A percentile compares a stretch with the other conserved stretches of the same genome.
phyloP scores from a whole-genome alignment of 1,140 invertebrate species.

The Neotoxoptera formosana region DNA sequence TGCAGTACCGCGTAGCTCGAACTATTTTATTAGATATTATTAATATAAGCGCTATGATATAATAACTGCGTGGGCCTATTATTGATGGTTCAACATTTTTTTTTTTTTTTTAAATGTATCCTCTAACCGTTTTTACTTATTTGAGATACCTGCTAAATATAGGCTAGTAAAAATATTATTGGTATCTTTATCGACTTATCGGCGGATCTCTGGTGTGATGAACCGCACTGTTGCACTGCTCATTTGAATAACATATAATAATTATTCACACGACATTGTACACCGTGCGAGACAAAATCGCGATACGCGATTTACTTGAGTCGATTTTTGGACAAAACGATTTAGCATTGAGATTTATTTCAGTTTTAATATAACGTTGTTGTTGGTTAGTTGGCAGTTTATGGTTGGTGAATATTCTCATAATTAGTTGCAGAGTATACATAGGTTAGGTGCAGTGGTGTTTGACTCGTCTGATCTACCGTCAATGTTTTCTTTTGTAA shows the following conservation, averaged over 20 bases:
- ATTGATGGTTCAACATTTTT: background rate
- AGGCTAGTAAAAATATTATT: background rate
- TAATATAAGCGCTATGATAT: too few relatives aligned
- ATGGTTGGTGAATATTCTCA: background rate
- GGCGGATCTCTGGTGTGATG: too few relatives aligned
- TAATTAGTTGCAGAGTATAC: background rate
- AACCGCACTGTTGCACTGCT: background rate
- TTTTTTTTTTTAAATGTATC: background rate
- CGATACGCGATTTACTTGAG: background rate
- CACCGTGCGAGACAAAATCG: background rate
- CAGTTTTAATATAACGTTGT: background rate
- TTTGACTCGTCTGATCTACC: background rate
- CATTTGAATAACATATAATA: background rate
- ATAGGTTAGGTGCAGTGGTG: background rate
- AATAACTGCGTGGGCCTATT: background rate
- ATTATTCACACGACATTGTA: background rate
- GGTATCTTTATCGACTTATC: background rate
- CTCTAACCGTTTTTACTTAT: background rate
- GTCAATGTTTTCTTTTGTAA: background rate
- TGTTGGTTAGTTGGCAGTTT: background rate
- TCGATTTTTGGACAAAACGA: background rate
- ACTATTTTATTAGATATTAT: too few relatives aligned
- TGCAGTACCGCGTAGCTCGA: too few relatives aligned
- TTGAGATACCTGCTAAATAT: background rate
- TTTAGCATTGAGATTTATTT: background rate